Evolutionary conservation across 2,797 vertebrate species (phyloP).

Genomic region (Cyprinella venusta): DNA sequence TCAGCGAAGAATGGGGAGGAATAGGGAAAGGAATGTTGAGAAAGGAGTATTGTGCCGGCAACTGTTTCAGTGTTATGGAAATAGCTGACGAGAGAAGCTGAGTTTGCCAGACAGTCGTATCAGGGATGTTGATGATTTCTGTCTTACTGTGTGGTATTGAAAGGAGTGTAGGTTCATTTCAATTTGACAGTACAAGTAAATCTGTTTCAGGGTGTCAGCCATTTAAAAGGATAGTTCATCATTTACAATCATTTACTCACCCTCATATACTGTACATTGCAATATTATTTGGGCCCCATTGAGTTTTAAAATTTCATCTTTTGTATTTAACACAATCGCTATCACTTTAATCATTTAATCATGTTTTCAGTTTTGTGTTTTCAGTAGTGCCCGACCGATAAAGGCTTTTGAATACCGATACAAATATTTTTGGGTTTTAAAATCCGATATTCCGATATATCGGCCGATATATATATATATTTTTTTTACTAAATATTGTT

Average conservation of each 20-base stretch:
- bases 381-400: too few relatives aligned
- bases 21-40: constrained; percentile 57
- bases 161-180: constrained; percentile 51
- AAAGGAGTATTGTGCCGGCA: constrained; percentile 69
- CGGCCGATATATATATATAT: too few relatives aligned
- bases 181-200: neutral
- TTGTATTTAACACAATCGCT: neutral
- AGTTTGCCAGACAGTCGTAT: constrained; percentile 59
- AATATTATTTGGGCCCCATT: neutral
- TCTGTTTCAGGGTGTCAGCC: neutral
- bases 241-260: neutral
- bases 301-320: neutral
- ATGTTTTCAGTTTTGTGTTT: neutral
- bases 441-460: too few relatives aligned
- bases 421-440: too few relatives aligned
- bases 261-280: neutral
- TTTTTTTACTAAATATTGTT: too few relatives aligned
- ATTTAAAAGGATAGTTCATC: neutral
- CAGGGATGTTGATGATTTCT: constrained; percentile 52
- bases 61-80: constrained; percentile 76
- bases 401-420: too few relatives aligned
- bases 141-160: neutral
- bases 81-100: constrained; percentile 66
- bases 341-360: neutral
- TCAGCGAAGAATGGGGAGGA: constrained; percentile 33